Percentiles rank a stretch among this genome's conserved stretches.
Evolutionary conservation across 2,888 invertebrate species (phyloP).

Genomic region (Eristalis intricaria): DNA sequence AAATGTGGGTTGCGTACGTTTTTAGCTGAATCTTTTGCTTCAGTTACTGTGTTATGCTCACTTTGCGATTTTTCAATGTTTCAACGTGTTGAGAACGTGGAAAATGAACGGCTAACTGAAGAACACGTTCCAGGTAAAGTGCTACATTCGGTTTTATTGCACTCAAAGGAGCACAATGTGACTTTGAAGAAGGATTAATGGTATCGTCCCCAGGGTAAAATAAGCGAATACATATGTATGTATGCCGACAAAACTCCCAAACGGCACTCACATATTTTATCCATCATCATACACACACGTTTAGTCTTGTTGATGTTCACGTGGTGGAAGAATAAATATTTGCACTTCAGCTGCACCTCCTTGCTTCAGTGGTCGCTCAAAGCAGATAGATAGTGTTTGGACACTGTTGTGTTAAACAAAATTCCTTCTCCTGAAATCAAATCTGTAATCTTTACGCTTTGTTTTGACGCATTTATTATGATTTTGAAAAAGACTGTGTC

Average conservation of each 20-base stretch:
- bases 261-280: conserved; percentile 36
- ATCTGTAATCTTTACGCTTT: conserved; percentile 33
- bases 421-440: conserved; percentile 25
- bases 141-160: conserved; percentile 41
- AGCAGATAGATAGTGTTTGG: conserved; percentile 25
- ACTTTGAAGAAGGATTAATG: conserved; percentile 53
- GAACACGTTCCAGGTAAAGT: conserved; percentile 38
- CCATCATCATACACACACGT: conserved; percentile 14
- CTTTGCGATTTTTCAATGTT: conserved; percentile 37
- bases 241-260: neutral
- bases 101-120: conserved; percentile 20
- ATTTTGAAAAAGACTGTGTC: neutral
- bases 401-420: conserved; percentile 40
- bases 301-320: conserved; percentile 32
- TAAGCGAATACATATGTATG: conserved; percentile 3
- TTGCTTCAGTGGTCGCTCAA: neutral
- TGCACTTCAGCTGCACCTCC: conserved; percentile 10
- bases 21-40: neutral
- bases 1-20: conserved; percentile 22
- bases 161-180: conserved; percentile 33
- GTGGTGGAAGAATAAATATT: conserved; percentile 44
- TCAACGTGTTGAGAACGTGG: conserved; percentile 22
- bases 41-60: conserved; percentile 6
- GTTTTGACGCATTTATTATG: conserved; percentile 30
- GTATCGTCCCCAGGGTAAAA: conserved; percentile 34